A percentile compares a stretch with the other conserved stretches of the same genome.
These are phyloP conservation scores for Atta colombica DNA, from an alignment of 1,140 invertebrate genomes.

Conservation along the genomic window DNA sequence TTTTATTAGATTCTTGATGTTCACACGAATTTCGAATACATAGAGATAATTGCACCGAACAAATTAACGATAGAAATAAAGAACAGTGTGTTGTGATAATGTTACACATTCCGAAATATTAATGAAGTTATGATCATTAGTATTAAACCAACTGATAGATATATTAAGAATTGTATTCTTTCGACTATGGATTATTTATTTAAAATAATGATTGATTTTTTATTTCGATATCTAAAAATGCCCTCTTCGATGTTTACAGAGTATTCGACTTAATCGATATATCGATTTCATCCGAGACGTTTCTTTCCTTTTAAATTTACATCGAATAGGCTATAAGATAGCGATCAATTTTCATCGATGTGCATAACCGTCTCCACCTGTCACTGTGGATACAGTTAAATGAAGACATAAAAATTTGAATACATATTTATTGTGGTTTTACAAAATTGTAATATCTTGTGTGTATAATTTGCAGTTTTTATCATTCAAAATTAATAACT, in stretches of 20 bases:
- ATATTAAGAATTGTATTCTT: background rate
- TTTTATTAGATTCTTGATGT: conserved; percentile 21
- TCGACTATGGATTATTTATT: background rate
- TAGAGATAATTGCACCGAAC: background rate
- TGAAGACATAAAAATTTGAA: conserved; percentile 20
- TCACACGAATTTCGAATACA: background rate
- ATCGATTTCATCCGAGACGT: conserved; percentile 4
- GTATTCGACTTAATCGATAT: no score
- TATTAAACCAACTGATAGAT: background rate
- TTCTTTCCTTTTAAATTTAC: conserved; percentile 30
- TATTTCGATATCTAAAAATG: background rate
- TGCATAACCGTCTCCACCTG: conserved; percentile 1
- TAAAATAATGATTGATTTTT: background rate
- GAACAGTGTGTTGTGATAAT: background rate
- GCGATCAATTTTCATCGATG: conserved; percentile 25
- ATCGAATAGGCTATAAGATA: conserved; percentile 46
- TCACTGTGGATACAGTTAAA: background rate
- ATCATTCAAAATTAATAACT: background rate
- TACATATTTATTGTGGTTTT: background rate
- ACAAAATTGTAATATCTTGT: background rate
- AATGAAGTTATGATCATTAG: conserved; percentile 7
- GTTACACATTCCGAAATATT: conserved; percentile 2
- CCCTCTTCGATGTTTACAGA: background rate
- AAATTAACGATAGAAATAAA: conserved; percentile 20
- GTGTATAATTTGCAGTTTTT: background rate